These are phyloP conservation scores for Bugulina stolonifera DNA, from an alignment of 2,888 invertebrate species.

Conservation along the genomic window DNA sequence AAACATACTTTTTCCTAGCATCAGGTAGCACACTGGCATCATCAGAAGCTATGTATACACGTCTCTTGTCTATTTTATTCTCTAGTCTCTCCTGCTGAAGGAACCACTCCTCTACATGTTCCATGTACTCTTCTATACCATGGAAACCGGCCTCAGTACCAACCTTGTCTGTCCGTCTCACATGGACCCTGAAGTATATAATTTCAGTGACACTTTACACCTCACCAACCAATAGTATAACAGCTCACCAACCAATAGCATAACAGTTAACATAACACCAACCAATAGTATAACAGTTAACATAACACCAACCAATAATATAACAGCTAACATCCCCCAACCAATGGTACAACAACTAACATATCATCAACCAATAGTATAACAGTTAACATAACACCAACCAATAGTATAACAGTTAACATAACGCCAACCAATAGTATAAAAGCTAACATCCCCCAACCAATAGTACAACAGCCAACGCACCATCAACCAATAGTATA, in stretches of 20 bases:
- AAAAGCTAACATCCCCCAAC: no score
- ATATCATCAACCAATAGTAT: not conserved
- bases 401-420: no score
- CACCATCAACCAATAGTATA: no score
- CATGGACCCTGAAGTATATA: slow-evolving; percentile 55
- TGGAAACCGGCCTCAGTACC: slow-evolving; percentile 98
- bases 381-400: not conserved
- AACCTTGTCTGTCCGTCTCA: slow-evolving; percentile 65
- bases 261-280: no score
- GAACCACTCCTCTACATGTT: slow-evolving; percentile 80
- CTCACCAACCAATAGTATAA: not conserved
- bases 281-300: not conserved
- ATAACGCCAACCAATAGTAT: no score
- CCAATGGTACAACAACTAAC: not conserved
- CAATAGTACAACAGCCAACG: no score
- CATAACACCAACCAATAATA: not conserved
- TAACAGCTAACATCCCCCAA: not conserved
- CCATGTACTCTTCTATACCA: slow-evolving; percentile 90
- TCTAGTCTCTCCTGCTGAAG: not conserved
- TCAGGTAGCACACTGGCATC: slow-evolving; percentile 74
- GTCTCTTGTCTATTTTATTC: slow-evolving; percentile 59
- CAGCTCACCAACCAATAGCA: no score
- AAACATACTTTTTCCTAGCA: slow-evolving; percentile 54
- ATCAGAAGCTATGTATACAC: slow-evolving; percentile 89
- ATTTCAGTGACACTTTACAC: not conserved